Evolutionary conservation across 1,140 invertebrate genomes (phyloP).

Genomic region (Mycetomoellerius zeteki): DNA sequence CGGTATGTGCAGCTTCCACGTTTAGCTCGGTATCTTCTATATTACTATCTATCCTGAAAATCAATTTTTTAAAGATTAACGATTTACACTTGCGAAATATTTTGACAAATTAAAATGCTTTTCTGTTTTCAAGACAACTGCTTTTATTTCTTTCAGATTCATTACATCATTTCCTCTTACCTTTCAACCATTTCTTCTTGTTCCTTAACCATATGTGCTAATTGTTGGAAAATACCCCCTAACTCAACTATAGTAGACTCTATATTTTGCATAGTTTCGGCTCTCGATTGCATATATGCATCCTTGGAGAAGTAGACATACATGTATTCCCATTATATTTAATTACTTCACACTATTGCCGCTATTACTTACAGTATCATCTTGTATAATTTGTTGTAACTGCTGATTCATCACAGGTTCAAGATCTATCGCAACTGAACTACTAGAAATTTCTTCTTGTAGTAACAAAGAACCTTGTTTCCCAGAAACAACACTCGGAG

Average conservation of each 20-base stretch:
- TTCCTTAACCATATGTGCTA: slow-evolving; percentile 99
- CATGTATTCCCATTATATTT: slow-evolving; percentile 32
- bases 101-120: slow-evolving; percentile 11
- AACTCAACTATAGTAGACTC: slow-evolving; percentile 99
- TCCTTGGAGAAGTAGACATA: slow-evolving; percentile 87
- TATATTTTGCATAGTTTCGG: slow-evolving; percentile 99
- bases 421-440: slow-evolving; percentile 91
- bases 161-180: slow-evolving; percentile 82
- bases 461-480: slow-evolving; percentile 89
- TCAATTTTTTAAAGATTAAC: slow-evolving; percentile 68
- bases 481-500: slow-evolving; percentile 91
- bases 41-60: slow-evolving; percentile 97
- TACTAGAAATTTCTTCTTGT: slow-evolving; percentile 90
- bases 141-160: neutral
- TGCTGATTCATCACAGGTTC: slow-evolving; percentile 87
- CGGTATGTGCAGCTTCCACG: slow-evolving; percentile 98
- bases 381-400: slow-evolving; percentile 91
- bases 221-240: slow-evolving; percentile 99
- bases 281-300: slow-evolving; percentile 96
- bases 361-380: slow-evolving; percentile 89
- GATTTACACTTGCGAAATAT: neutral
- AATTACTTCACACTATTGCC: slow-evolving; percentile 22
- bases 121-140: neutral
- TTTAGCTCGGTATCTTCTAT: slow-evolving; percentile 98
- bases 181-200: slow-evolving; percentile 99